Conservation (phyloP, 2,888 invertebrate genomes). For the Melitaea athalia region DNA sequence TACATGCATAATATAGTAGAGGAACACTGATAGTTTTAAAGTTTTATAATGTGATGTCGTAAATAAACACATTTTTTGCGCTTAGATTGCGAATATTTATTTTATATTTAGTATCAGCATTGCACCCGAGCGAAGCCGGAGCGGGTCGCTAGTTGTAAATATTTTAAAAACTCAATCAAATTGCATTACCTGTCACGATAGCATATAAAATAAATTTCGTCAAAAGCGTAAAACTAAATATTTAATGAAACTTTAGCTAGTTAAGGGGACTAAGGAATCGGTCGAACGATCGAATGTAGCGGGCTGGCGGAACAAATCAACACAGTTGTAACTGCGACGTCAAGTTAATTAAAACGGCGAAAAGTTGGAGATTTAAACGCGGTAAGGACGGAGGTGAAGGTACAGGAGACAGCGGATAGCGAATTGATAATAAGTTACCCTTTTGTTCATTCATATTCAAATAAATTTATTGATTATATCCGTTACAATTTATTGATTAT, state of each 20-base stretch:
- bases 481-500: no score
- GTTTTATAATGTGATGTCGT: no score
- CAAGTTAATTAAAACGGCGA: constrained; percentile 79
- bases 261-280: constrained; percentile 42
- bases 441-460: not conserved
- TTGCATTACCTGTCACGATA: no score
- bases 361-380: constrained; percentile 75
- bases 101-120: no score
- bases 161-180: no score
- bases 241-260: constrained; percentile 36
- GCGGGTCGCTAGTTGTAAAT: no score
- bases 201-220: not conserved
- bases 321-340: constrained; percentile 73
- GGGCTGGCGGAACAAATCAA: constrained; percentile 63
- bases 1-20: no score
- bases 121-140: no score
- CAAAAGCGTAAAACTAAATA: constrained; percentile 28
- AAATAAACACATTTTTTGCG: no score
- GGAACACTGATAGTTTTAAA: no score
- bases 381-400: constrained; percentile 32
- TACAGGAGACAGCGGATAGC: constrained; percentile 6
- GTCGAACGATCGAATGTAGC: constrained; percentile 43
- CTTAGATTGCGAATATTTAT: no score
- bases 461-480: not conserved
- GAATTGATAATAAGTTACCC: not conserved